Evolutionary conservation across 2,113 vertebrate species (phyloP).

Genomic region (Nestor notabilis): DNA sequence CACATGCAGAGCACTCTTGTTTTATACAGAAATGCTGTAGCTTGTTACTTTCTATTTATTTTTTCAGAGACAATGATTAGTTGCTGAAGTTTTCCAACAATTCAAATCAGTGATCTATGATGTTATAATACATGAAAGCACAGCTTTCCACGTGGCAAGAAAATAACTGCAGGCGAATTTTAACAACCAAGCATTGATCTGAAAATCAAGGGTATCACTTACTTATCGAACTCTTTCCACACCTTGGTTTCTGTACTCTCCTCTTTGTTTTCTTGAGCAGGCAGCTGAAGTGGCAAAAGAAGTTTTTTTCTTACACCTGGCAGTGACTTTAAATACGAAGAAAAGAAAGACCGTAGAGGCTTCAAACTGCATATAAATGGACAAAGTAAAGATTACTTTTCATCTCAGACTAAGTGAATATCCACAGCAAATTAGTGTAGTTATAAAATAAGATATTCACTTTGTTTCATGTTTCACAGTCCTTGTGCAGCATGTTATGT

Average conservation of each 20-base stretch:
- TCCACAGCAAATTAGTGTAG: not conserved
- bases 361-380: constrained; percentile 78
- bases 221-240: constrained; percentile 88
- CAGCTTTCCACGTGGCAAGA: fast-evolving
- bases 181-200: not conserved
- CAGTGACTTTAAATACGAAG: constrained; percentile 86
- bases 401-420: not conserved
- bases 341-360: constrained; percentile 88
- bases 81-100: not conserved
- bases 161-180: not conserved
- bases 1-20: not conserved
- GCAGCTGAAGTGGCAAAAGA: constrained; percentile 35
- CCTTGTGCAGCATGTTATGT: not conserved
- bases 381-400: not conserved
- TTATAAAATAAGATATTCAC: not conserved
- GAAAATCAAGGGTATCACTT: not conserved
- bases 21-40: not conserved
- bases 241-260: not conserved
- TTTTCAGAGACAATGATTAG: not conserved
- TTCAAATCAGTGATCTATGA: not conserved
- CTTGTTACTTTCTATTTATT: not conserved
- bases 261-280: constrained; percentile 20
- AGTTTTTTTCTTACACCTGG: constrained; percentile 81
- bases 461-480: not conserved
- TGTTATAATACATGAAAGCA: not conserved